Conservation (phyloP, 2,797 vertebrate species). For the Myoxocephalus aenaeus region DNA sequence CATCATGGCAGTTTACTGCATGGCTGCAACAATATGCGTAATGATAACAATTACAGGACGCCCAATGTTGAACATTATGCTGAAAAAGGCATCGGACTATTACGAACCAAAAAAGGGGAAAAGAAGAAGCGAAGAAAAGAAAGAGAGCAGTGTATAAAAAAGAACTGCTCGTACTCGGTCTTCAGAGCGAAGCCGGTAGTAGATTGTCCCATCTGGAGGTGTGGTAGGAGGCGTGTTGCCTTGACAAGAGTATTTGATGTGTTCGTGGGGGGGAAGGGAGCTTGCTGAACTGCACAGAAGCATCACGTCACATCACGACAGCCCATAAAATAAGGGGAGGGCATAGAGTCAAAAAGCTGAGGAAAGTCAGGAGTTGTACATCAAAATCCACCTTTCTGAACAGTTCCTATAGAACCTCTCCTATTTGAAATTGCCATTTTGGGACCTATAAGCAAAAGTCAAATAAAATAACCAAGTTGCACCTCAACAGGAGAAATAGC, state of each 20-base stretch:
- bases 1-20: slow-evolving; percentile 5
- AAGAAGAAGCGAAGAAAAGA: background rate
- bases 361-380: background rate
- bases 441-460: background rate
- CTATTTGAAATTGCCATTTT: background rate
- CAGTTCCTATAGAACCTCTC: background rate
- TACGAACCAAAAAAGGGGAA: background rate
- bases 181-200: slow-evolving; percentile 20
- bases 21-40: slow-evolving; percentile 1
- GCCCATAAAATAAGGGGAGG: slow-evolving; percentile 18
- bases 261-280: slow-evolving; percentile 20
- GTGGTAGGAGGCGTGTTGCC: slow-evolving; percentile 51
- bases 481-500: background rate
- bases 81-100: background rate
- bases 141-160: background rate
- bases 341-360: background rate
- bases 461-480: background rate
- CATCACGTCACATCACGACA: slow-evolving; percentile 18
- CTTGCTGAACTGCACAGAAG: slow-evolving; percentile 20
- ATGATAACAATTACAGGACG: slow-evolving; percentile 31
- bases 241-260: slow-evolving; percentile 63
- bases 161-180: background rate
- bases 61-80: background rate
- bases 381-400: background rate
- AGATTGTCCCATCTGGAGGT: slow-evolving; percentile 51